Base-by-base conservation (phyloP, 2,888 invertebrate genomes). In the Phyllotreta striolata region DNA sequence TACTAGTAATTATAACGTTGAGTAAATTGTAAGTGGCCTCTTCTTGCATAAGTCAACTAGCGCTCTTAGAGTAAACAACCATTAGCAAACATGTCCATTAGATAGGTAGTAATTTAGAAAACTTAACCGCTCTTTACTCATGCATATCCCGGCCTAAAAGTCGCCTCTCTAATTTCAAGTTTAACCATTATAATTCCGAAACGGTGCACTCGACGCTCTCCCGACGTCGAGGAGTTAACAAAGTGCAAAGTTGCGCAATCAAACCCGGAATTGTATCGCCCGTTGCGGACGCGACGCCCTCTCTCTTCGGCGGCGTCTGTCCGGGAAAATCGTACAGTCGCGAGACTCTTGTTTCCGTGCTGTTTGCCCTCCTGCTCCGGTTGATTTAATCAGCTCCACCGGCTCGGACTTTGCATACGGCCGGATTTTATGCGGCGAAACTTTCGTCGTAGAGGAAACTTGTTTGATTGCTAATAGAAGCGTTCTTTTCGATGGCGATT, bases 241-340 rank as follows among this genome's bases (percentile, higher is more conserved):
- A 77, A 78, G 78, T 79, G 77, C 78, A 78, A 78, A 79, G 79
- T 79, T 79, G 74, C 77, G 77, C 77, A 78, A 79, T 79, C 78
- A 79, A 76, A 77, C 74, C 70, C 68, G 52, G 70, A 69, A 72
- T 70, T 70, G 70, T 72, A 69, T 72, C 69, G 67, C 70, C 24
- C 52, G 56, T 46, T 57, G 64, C 52, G 52, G 52, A 52, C 39
- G 52, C 39, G 38, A 39, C 10, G 38, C 34, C 52, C 52, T 38
- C 38, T 51, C 1, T 52, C 24, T 4, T 3, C 24, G 39, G 13
- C n/a, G 8, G 39, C 7, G 39, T 52, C 52, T 52, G 13, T 52
- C 10, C 24, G n/a, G 39, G 38, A 52, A 52, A 52, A 52, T 52
- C 39, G 37, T 52, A 9, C 38, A 52, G 38, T 52, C 9, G 14